Evolutionary conservation across 2,113 vertebrate species (phyloP).

Genomic region (Leucosticte australis): DNA sequence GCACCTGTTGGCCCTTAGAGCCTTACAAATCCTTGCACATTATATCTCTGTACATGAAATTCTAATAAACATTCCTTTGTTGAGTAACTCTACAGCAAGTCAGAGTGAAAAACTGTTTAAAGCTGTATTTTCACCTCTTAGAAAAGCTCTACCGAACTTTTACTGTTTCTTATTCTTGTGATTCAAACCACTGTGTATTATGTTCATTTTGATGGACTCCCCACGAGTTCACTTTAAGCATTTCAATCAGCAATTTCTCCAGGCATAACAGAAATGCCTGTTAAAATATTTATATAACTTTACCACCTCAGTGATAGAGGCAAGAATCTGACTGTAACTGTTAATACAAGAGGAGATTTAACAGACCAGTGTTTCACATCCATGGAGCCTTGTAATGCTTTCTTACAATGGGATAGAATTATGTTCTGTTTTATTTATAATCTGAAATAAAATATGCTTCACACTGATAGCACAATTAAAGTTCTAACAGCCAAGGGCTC

Average conservation of each 20-base stretch:
- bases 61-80: neutral
- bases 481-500: neutral
- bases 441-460: conserved; percentile 1
- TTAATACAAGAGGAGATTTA: neutral
- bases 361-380: neutral
- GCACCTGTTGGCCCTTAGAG: neutral
- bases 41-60: neutral
- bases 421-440: neutral
- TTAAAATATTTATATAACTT: conserved; percentile 50
- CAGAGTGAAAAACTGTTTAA: neutral
- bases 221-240: neutral
- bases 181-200: neutral
- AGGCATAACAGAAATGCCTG: neutral
- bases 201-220: neutral
- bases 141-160: neutral
- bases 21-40: neutral
- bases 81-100: neutral
- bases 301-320: neutral
- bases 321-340: neutral
- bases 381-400: neutral
- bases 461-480: neutral
- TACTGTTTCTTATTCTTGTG: neutral
- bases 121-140: neutral
- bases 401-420: neutral
- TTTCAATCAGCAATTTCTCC: neutral